phyloP scores from a whole-genome alignment of 2,113 vertebrate genomes.

The Ctenomys sociabilis region DNA sequence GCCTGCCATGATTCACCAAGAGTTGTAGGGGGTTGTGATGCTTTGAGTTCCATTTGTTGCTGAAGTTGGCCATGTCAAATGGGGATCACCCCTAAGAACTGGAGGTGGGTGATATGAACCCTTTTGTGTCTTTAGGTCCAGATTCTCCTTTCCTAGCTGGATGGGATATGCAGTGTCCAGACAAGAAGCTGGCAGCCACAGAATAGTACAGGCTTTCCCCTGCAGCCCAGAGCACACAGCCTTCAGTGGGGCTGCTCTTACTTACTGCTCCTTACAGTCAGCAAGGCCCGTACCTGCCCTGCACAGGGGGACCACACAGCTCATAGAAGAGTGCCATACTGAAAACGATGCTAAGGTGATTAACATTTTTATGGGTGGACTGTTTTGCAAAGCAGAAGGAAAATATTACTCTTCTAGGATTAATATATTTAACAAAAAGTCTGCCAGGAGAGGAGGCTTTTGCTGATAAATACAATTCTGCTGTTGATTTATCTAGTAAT shows the following conservation, averaged over 20 bases:
- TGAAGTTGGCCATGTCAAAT: background rate
- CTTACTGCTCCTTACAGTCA: constrained; percentile 63
- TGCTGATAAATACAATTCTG: constrained; percentile 77
- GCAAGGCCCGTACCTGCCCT: constrained; percentile 80
- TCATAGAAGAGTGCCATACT: constrained; percentile 74
- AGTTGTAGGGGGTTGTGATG: background rate
- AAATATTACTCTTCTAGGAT: constrained; percentile 81
- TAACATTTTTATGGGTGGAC: constrained; percentile 82
- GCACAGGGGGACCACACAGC: constrained; percentile 62
- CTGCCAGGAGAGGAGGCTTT: constrained; percentile 81
- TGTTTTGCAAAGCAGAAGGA: constrained; percentile 80
- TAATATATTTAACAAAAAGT: constrained; percentile 79
- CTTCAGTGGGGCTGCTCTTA: constrained; percentile 39
- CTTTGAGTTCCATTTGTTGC: background rate
- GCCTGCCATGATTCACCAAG: background rate
- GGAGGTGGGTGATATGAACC: background rate
- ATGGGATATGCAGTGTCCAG: background rate
- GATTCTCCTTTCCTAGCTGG: background rate
- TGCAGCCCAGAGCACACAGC: background rate
- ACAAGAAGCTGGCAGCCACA: background rate
- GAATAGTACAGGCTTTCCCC: background rate
- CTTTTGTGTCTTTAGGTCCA: background rate
- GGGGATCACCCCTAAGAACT: background rate
- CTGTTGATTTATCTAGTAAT: constrained; percentile 76
- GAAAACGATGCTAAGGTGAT: constrained; percentile 81